phyloP scores from a whole-genome alignment of 2,797 vertebrate genomes.

The Nasua narica region DNA sequence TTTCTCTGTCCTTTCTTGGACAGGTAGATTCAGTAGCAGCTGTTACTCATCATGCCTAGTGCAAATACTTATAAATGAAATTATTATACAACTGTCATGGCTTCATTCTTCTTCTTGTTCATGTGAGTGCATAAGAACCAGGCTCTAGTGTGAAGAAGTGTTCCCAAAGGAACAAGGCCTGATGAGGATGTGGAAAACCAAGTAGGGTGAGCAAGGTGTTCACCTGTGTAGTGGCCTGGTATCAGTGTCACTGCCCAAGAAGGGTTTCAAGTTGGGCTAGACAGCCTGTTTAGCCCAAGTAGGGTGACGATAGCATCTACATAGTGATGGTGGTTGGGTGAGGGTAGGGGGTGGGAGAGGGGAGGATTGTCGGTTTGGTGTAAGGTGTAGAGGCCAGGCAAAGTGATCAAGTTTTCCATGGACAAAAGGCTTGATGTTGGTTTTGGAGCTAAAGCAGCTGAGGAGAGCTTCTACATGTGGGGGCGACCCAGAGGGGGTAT shows the following conservation, averaged over 20 bases:
- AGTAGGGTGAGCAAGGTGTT: neutral
- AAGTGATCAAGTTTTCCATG: neutral
- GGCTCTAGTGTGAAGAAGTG: neutral
- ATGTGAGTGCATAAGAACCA: neutral
- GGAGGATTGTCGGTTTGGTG: neutral
- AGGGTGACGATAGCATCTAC: neutral
- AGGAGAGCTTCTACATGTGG: neutral
- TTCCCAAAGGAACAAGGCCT: neutral
- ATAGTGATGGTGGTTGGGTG: neutral
- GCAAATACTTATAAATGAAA: neutral
- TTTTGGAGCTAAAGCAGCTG: neutral
- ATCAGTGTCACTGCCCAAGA: neutral
- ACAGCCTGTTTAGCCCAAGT: neutral
- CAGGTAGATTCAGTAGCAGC: neutral
- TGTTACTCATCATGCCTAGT: neutral
- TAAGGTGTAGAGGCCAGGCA: neutral
- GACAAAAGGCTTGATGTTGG: neutral
- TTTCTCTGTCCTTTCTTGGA: neutral
- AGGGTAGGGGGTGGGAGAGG: neutral
- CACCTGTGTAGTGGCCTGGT: too few species aligned
- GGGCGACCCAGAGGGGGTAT: neutral
- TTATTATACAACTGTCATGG: neutral
- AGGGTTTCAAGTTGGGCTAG: neutral
- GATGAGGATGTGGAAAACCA: neutral
- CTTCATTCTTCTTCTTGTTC: neutral